Percentiles rank a stretch among this genome's conserved stretches.
phyloP scores from a whole-genome alignment of 2,113 vertebrate species.

The Arizona elegans region DNA sequence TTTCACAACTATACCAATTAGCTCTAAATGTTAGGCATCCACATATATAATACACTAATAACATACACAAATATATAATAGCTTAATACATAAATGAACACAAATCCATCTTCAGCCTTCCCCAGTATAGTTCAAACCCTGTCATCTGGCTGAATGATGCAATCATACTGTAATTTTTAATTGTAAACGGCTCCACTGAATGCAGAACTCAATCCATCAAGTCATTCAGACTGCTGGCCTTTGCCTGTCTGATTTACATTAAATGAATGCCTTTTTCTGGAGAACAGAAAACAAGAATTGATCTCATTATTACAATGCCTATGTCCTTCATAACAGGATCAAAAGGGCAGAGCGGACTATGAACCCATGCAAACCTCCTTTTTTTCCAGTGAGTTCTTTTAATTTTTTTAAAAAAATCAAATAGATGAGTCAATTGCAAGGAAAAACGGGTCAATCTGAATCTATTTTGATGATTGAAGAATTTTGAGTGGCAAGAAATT shows the following conservation, averaged over 20 bases:
- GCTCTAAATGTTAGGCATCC: not conserved
- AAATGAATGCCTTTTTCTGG: not conserved
- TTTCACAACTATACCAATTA: not conserved
- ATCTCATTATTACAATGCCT: not conserved
- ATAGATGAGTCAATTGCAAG: not conserved
- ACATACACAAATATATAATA: not conserved
- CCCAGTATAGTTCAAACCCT: not conserved
- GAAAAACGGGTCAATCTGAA: not conserved
- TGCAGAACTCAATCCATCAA: not conserved
- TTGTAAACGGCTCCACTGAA: not conserved
- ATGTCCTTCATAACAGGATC: not conserved
- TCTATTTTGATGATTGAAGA: not conserved
- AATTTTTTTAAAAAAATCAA: not conserved
- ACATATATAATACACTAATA: not conserved
- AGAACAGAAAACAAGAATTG: not conserved
- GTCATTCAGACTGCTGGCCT: not conserved
- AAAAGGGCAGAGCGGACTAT: not conserved
- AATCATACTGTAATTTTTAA: not conserved
- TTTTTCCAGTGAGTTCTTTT: not conserved
- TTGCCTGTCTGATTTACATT: not conserved
- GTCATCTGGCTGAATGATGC: not conserved
- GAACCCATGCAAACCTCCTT: not conserved
- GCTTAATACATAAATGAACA: not conserved
- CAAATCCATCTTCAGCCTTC: not conserved
- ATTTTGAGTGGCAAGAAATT: not conserved